phyloP scores from a whole-genome alignment of 1,140 invertebrate species.

The Temnothorax nylanderi region DNA sequence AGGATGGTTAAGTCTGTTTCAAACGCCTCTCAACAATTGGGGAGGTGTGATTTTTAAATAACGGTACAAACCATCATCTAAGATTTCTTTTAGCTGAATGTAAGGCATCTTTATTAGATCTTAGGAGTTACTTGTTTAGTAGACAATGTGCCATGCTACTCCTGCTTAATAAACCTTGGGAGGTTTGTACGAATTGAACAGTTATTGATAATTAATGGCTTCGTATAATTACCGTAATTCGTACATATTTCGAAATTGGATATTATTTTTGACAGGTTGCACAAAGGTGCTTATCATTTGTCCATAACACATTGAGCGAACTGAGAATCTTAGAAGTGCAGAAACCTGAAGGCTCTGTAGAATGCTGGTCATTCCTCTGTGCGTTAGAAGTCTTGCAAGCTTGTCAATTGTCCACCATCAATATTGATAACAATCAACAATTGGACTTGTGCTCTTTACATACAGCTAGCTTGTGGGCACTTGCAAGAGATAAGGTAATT shows the following conservation, averaged over 20 bases:
- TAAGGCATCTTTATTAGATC: slow-evolving; percentile 93
- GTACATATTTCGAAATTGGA: slow-evolving; percentile 16
- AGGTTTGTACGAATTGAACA: slow-evolving; percentile 86
- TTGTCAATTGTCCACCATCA: slow-evolving; percentile 89
- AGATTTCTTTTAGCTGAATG: slow-evolving; percentile 90
- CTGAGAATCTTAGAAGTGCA: slow-evolving; percentile 91
- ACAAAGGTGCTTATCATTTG: slow-evolving; percentile 93
- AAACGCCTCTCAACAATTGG: slow-evolving; percentile 92
- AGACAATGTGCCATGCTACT: slow-evolving; percentile 96
- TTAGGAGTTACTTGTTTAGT: slow-evolving; percentile 97
- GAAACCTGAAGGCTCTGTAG: slow-evolving; percentile 92
- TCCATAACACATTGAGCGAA: slow-evolving; percentile 95
- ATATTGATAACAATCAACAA: slow-evolving; percentile 89
- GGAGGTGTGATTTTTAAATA: slow-evolving; percentile 91
- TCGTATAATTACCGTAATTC: background rate
- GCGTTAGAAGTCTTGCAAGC: slow-evolving; percentile 95
- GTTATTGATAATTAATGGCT: slow-evolving; percentile 17
- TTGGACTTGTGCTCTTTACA: slow-evolving; percentile 91
- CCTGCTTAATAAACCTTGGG: slow-evolving; percentile 91
- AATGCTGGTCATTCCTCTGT: slow-evolving; percentile 97
- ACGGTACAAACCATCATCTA: slow-evolving; percentile 89
- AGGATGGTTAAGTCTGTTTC: slow-evolving; percentile 92
- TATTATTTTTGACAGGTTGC: slow-evolving; percentile 88
- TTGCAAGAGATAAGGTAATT: slow-evolving; percentile 95
- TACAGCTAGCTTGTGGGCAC: slow-evolving; percentile 96